phyloP scores from a whole-genome alignment of 53 echinoderm and acorn worm species.

The Paracentrotus lividus region DNA sequence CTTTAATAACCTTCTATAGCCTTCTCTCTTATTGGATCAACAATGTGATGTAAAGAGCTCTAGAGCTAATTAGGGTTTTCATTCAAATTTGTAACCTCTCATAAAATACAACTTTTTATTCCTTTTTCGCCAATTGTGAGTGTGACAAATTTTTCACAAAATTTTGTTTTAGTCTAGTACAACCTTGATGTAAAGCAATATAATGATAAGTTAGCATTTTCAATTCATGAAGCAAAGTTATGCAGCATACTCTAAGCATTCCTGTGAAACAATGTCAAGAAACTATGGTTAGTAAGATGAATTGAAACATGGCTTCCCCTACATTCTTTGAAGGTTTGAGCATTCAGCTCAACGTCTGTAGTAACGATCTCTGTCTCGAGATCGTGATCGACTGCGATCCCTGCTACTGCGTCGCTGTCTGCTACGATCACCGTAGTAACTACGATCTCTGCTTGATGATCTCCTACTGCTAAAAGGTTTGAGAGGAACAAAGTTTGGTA shows the following conservation, averaged over 20 bases:
- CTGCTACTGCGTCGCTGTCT: constrained; percentile 34
- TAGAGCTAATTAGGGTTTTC: too few species aligned
- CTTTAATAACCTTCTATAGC: too few species aligned
- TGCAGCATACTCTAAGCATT: constrained; percentile 64
- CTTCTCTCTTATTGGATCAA: too few species aligned
- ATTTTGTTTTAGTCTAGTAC: background rate
- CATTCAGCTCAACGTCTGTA: constrained; percentile 31
- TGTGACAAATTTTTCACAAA: too few species aligned
- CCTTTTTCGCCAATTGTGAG: too few species aligned
- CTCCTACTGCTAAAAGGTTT: constrained; percentile 59
- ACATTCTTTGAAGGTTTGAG: constrained; percentile 15
- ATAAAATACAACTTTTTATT: too few species aligned
- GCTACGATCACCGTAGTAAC: constrained; percentile 35
- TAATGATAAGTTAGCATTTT: background rate
- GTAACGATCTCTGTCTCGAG: constrained; percentile 62
- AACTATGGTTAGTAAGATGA: constrained; percentile 54
- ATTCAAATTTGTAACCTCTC: too few species aligned
- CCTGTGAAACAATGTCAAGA: constrained; percentile 61
- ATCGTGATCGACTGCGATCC: constrained; percentile 56
- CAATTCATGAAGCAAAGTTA: constrained; percentile 42
- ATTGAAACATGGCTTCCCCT: constrained; percentile 47
- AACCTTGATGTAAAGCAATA: background rate
- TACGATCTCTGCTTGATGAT: constrained; percentile 56
- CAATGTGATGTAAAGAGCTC: too few species aligned
- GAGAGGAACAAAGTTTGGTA: constrained; percentile 41